A percentile compares a stretch with the other conserved stretches of the same genome.
phyloP scores from a whole-genome alignment of 1,140 invertebrate genomes.

The Megathymus violae region DNA sequence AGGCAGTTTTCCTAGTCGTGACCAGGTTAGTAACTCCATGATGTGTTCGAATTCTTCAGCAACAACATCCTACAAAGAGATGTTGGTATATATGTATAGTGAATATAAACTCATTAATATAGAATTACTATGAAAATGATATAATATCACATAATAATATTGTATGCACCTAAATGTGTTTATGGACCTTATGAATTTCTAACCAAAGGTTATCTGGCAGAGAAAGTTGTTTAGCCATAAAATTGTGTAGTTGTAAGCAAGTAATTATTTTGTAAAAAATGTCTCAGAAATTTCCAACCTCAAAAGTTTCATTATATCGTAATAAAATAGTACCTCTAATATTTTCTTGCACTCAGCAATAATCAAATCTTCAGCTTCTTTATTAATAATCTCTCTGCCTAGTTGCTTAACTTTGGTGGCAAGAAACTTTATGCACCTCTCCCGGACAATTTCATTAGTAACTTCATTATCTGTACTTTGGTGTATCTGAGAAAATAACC shows the following conservation, averaged over 20 bases:
- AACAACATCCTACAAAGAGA: constrained; percentile 90
- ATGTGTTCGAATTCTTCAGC: constrained; percentile 96
- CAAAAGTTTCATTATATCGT: no score
- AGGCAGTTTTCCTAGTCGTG: constrained; percentile 91
- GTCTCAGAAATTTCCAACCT: no score
- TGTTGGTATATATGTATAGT: neutral
- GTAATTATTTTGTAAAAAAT: no score
- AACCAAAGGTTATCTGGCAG: no score
- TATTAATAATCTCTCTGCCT: constrained; percentile 90
- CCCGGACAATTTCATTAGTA: constrained; percentile 90
- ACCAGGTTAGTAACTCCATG: constrained; percentile 92
- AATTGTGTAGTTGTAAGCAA: no score
- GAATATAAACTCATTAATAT: no score
- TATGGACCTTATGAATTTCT: no score
- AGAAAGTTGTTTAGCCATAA: no score
- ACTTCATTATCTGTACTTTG: constrained; percentile 89
- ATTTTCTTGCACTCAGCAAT: constrained; percentile 95
- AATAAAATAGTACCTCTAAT: constrained; percentile 85
- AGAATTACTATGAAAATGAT: no score
- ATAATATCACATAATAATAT: no score
- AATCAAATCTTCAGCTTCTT: constrained; percentile 94
- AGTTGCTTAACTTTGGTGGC: constrained; percentile 92
- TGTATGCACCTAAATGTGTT: no score
- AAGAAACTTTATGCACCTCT: constrained; percentile 95
- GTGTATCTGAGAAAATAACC: constrained; percentile 94